Conservation (phyloP, 2,888 invertebrate species). For the Salpingus planirostris region DNA sequence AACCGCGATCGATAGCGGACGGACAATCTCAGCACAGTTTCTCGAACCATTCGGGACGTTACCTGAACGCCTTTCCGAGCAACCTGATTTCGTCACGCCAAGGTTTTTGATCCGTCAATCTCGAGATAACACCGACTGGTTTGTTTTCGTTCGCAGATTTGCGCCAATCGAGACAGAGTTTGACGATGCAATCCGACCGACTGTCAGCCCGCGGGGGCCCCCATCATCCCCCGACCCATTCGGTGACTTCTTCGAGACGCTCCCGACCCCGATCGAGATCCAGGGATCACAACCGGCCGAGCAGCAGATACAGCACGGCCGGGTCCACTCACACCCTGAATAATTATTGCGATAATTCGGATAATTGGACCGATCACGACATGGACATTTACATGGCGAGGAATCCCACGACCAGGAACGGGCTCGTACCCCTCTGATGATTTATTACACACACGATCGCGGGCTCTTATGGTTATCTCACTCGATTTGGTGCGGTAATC, state of each 20-base stretch:
- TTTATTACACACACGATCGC: too few species aligned
- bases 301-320: constrained; percentile 68
- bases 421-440: constrained; percentile 72
- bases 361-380: constrained; percentile 92
- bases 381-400: constrained; percentile 93
- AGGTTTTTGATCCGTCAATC: too few species aligned
- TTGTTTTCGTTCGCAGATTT: constrained; percentile 63
- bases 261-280: constrained; percentile 71
- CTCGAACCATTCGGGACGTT: constrained; percentile 72
- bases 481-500: too few species aligned
- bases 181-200: constrained; percentile 74
- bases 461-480: too few species aligned
- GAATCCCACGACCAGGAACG: constrained; percentile 79
- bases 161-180: constrained; percentile 76
- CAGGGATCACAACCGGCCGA: constrained; percentile 60
- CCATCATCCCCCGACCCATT: constrained; percentile 49
- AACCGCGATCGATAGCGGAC: constrained; percentile 68
- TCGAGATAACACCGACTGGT: too few species aligned
- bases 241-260: constrained; percentile 43
- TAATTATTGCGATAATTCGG: constrained; percentile 81
- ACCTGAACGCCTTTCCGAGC: constrained; percentile 57
- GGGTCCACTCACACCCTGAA: constrained; percentile 76
- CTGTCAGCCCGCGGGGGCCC: constrained; percentile 59
- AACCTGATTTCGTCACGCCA: constrained; percentile 69
- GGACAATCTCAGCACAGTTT: constrained; percentile 87